Evolutionary conservation across 2,113 vertebrate species (phyloP), one percentile per base, ranked within the genome.

Genomic region (Eidolon helvum): DNA sequence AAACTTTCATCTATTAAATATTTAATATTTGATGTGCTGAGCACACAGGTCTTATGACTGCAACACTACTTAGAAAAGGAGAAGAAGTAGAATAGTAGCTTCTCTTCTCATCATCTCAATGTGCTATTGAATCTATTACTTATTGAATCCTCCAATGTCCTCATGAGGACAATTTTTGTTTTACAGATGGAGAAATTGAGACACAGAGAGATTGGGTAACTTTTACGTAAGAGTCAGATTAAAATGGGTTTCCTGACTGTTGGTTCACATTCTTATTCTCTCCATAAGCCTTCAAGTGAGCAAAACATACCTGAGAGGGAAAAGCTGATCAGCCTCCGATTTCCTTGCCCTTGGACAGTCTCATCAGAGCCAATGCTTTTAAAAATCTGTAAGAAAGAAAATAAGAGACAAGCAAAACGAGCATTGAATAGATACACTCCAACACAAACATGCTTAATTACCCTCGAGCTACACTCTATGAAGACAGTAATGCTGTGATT

Each of bases 311-410:
- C 99, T 98, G 99, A 99, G 93, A 99, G 97, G 18, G 99, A 99
- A 98, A 99, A 99, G 97, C 99, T 99, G 98, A 99, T 99, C 94
- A 99, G 98, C 38, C 99, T 99, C 89, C 99, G 99, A 97, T 98
- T 99, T 97, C 99, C 99, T 97, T 99, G 98, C 71, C 98, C 99
- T 90, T 99, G 99, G 89, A 98, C 98, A 61, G 99, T 99, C 84
- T 99, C 99, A 89, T 99, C 99, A 96, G 98, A 99, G 80, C 99
- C 99, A 97, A 99, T 98, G 40, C 98, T 99, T 98, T 99, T 99
- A 97, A 99, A 99, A 80, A 99, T 98, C 99, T 99, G 98, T 38
- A 96, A 87, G 79, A 98, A 91, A 97, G 80, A 97, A 26, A 96
- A 94, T 8, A 57, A 83, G 77, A 96, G 91, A 97, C 28, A 90